Evolutionary conservation across 2,797 vertebrate genomes (phyloP).

Genomic region (Premnoplex brunnescens): DNA sequence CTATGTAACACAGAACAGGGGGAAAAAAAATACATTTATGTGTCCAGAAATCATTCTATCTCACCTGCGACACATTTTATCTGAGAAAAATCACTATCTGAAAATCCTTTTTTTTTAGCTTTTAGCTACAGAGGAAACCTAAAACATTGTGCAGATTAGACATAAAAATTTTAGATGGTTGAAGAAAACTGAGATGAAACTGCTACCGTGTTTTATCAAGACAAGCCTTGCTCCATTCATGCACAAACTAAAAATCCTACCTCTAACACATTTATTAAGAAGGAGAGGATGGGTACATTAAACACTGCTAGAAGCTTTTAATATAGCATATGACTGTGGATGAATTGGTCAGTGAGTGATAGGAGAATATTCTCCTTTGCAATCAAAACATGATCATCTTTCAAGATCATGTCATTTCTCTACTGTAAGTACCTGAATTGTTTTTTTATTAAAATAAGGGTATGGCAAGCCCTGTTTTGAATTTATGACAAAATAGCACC

Average conservation of each 20-base stretch:
- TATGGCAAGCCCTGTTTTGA: neutral
- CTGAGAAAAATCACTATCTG: neutral
- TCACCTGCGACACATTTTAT: neutral
- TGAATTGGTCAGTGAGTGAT: neutral
- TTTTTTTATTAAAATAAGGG: neutral
- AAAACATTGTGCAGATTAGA: neutral
- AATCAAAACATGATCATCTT: neutral
- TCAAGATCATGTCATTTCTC: neutral
- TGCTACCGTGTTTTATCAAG: neutral
- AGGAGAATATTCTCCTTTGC: neutral
- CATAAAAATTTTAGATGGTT: neutral
- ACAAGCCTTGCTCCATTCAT: neutral
- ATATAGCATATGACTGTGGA: neutral
- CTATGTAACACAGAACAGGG: neutral
- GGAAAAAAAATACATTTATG: fast-evolving
- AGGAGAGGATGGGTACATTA: neutral
- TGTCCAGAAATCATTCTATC: neutral
- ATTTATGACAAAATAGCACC: neutral
- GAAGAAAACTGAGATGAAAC: neutral
- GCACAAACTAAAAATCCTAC: neutral
- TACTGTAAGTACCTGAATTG: neutral
- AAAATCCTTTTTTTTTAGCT: neutral
- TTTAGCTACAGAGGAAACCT: neutral
- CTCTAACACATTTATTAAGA: neutral
- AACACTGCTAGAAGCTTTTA: neutral